These are phyloP conservation scores for Sisor rabdophorus DNA, from an alignment of 2,113 vertebrate species.

Conservation along the genomic window DNA sequence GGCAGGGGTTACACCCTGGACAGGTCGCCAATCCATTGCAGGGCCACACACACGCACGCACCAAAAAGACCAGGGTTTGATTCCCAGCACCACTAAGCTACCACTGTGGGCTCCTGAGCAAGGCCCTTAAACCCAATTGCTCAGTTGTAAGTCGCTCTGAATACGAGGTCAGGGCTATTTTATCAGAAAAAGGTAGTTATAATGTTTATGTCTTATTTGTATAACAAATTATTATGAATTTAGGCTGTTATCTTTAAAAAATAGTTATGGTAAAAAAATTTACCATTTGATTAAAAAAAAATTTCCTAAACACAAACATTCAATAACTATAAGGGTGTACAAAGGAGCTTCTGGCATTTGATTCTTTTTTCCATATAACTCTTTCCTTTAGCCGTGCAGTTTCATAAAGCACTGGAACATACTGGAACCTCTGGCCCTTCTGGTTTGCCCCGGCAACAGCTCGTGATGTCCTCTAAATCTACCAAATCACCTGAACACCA, in stretches of 20 bases:
- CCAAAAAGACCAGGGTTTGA: too few relatives aligned
- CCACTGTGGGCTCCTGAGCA: too few relatives aligned
- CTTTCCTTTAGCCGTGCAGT: conserved; percentile 78
- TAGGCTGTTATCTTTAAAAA: neutral
- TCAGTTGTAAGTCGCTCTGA: too few relatives aligned
- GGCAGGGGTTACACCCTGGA: too few relatives aligned
- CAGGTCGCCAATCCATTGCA: too few relatives aligned
- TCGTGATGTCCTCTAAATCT: conserved; percentile 92
- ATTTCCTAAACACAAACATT: neutral
- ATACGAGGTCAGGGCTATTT: too few relatives aligned
- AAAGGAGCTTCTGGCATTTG: neutral
- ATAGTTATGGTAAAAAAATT: neutral
- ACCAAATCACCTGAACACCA: conserved; percentile 95
- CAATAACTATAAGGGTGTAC: neutral
- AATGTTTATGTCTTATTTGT: too few relatives aligned
- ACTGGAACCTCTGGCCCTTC: conserved; percentile 75
- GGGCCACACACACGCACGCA: too few relatives aligned
- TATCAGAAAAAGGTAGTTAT: too few relatives aligned
- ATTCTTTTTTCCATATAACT: conserved; percentile 45
- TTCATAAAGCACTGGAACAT: conserved; percentile 82
- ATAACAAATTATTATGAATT: neutral
- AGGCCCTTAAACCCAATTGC: too few relatives aligned
- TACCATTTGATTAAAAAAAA: neutral
- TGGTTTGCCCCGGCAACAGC: conserved; percentile 87
- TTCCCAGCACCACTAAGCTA: too few relatives aligned